phyloP scores from a whole-genome alignment of 2,888 invertebrate species.

The Latrodectus hesperus region DNA sequence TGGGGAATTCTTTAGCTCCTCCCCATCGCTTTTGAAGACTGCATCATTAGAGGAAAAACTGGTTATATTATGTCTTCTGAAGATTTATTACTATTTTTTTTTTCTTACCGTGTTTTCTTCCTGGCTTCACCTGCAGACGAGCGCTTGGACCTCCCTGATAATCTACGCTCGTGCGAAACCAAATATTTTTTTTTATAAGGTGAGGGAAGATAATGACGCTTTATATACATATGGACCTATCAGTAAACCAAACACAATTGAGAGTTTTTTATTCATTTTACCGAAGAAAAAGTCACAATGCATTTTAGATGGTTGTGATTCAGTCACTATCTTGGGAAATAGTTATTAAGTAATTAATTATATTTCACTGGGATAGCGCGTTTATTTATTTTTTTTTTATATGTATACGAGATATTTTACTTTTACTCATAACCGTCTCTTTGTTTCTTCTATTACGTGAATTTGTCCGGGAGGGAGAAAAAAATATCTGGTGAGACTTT shows the following conservation, averaged over 20 bases:
- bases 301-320: constrained; percentile 9
- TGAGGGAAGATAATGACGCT: constrained; percentile 58
- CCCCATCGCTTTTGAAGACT: constrained; percentile 54
- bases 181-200: constrained; percentile 2
- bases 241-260: constrained; percentile 60
- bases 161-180: constrained; percentile 6
- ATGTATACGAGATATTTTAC: background rate
- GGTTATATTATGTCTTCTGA: constrained; percentile 61
- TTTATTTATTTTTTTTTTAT: background rate
- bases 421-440: background rate
- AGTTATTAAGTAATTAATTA: constrained; percentile 68
- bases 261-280: constrained; percentile 10
- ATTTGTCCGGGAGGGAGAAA: background rate
- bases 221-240: constrained; percentile 40
- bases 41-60: constrained; percentile 60
- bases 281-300: constrained; percentile 16
- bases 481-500: background rate
- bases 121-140: background rate
- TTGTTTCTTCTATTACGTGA: background rate
- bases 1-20: constrained; percentile 17
- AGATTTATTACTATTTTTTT: constrained; percentile 33
- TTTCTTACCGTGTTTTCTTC: background rate
- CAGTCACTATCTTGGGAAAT: constrained; percentile 35
- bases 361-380: background rate
- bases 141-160: constrained; percentile 9